These are phyloP conservation scores for Callorhinus ursinus DNA, from an alignment of 2,113 vertebrate genomes.

Conservation along the genomic window DNA sequence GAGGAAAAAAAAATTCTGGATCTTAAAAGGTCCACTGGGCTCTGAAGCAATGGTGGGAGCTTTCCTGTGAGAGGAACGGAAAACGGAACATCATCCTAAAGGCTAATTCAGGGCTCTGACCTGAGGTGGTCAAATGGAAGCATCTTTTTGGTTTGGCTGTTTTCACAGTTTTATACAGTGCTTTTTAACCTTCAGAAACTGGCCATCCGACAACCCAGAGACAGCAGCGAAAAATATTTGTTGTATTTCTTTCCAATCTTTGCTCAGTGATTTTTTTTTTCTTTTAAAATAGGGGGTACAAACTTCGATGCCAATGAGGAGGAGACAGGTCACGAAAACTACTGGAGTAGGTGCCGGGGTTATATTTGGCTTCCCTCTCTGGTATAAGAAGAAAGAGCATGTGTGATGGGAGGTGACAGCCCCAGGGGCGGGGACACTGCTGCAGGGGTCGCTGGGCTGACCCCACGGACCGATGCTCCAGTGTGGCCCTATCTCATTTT, in stretches of 20 bases:
- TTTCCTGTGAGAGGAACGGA: neutral
- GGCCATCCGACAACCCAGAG: neutral
- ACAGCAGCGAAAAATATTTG: neutral
- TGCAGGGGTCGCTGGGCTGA: too few species aligned
- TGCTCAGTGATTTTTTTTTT: neutral
- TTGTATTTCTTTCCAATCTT: neutral
- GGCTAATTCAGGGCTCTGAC: neutral
- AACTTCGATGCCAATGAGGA: neutral
- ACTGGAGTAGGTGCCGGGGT: neutral
- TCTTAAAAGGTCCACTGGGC: neutral
- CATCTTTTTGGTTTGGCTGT: neutral
- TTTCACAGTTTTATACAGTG: neutral
- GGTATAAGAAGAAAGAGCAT: neutral
- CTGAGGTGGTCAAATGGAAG: neutral
- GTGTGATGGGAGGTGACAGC: neutral
- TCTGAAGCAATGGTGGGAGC: neutral
- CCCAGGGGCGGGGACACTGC: neutral
- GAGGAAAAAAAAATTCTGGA: neutral
- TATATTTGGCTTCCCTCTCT: neutral
- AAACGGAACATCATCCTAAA: neutral
- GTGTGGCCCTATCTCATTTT: neutral
- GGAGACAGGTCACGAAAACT: neutral
- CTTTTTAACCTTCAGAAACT: neutral
- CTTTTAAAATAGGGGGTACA: neutral
- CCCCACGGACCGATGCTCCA: accelerated